Percentiles rank a stretch among this genome's conserved stretches.
These are phyloP conservation scores for Myotis brandtii DNA, from an alignment of 2,113 vertebrate species.

Conservation along the genomic window DNA sequence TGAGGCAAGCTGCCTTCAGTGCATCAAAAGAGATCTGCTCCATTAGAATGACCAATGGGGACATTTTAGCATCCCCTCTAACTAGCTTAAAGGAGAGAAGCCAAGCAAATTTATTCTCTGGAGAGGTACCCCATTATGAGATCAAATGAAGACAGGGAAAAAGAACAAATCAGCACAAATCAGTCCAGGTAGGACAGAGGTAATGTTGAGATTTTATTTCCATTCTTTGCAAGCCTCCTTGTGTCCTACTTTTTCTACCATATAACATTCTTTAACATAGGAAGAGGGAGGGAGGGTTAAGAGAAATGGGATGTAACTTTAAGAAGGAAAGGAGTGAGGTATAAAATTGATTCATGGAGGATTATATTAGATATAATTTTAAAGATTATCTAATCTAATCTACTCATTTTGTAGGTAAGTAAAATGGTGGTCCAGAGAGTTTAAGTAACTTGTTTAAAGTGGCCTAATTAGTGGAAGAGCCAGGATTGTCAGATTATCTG, in stretches of 20 bases:
- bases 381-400: not conserved
- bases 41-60: not conserved
- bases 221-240: not conserved
- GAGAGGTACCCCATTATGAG: not conserved
- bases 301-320: not conserved
- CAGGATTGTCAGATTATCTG: not conserved
- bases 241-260: not conserved
- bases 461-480: not conserved
- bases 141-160: not conserved
- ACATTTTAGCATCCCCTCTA: not conserved
- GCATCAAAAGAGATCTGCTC: not conserved
- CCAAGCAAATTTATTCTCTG: not conserved
- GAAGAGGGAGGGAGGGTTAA: not conserved
- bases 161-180: not conserved
- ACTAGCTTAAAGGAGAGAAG: not conserved
- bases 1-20: not conserved
- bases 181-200: not conserved
- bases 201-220: not conserved
- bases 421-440: not conserved
- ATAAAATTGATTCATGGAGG: not conserved
- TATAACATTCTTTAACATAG: not conserved
- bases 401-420: not conserved
- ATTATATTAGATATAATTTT: not conserved
- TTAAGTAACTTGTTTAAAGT: not conserved
- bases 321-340: not conserved